A percentile compares a stretch with the other conserved stretches of the same genome.
phyloP scores from a whole-genome alignment of 2,113 vertebrate species.

The Tiliqua scincoides region DNA sequence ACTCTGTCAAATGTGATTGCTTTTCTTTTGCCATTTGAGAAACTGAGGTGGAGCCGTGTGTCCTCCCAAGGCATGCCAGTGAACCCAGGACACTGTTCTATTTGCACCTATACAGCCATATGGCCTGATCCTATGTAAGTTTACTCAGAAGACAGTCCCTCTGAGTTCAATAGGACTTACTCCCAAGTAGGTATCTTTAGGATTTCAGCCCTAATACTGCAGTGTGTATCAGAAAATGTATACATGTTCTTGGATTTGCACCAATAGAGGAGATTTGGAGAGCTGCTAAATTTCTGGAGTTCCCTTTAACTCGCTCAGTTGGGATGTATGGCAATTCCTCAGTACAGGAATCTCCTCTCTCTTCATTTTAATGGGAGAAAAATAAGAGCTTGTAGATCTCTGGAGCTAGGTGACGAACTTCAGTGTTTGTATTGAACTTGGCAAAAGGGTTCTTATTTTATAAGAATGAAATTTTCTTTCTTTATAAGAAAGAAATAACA shows the following conservation, averaged over 20 bases:
- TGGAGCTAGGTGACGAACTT: conserved; percentile 23
- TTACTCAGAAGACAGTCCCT: background rate
- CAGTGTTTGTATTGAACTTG: background rate
- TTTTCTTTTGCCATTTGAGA: background rate
- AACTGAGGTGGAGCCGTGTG: background rate
- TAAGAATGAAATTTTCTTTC: no score
- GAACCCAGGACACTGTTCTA: background rate
- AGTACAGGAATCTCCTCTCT: background rate
- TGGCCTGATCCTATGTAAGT: background rate
- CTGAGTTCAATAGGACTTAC: background rate
- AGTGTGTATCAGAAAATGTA: background rate
- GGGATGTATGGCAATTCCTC: background rate
- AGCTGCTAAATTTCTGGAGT: background rate
- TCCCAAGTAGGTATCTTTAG: background rate
- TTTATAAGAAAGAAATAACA: no score
- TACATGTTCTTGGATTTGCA: no score
- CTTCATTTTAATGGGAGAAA: background rate
- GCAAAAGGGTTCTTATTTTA: no score
- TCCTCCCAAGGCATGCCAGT: background rate
- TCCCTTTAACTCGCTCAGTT: background rate
- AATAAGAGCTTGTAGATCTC: background rate
- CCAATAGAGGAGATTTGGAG: background rate
- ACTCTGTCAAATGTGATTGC: background rate
- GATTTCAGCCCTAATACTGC: background rate
- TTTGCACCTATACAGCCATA: background rate